A percentile compares a stretch with the other conserved stretches of the same genome.
Evolutionary conservation across 2,797 vertebrate species (phyloP).

Genomic region (Sandelia bainsii): DNA sequence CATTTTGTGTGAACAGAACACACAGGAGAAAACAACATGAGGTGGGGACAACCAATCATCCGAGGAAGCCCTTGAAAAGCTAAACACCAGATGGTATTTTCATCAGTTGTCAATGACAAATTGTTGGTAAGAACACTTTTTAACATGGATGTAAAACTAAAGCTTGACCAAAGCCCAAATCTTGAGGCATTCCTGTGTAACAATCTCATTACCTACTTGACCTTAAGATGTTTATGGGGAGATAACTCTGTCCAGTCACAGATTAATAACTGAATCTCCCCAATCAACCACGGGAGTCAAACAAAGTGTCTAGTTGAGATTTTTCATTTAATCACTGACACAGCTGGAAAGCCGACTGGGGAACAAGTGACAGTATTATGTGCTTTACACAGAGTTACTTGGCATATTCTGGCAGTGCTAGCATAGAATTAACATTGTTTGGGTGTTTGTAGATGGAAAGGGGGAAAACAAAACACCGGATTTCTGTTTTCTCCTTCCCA

Average conservation of each 20-base stretch:
- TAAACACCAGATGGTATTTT: conserved; percentile 2
- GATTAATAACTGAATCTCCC: background rate
- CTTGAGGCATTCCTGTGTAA: background rate
- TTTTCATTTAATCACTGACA: background rate
- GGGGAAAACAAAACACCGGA: background rate
- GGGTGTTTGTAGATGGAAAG: background rate
- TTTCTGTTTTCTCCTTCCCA: background rate
- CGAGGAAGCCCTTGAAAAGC: no score
- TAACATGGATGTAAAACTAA: background rate
- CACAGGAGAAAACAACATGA: background rate
- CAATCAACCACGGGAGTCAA: background rate
- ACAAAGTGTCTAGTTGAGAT: background rate
- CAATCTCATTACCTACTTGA: conserved; percentile 1
- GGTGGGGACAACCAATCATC: background rate
- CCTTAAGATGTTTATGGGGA: background rate
- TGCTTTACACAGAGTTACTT: background rate
- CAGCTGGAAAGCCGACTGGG: background rate
- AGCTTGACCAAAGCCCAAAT: background rate
- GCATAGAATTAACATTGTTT: background rate
- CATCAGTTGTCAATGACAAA: conserved; percentile 4
- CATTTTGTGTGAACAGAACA: background rate
- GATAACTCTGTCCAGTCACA: background rate
- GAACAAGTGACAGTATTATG: background rate
- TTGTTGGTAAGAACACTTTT: conserved; percentile 6
- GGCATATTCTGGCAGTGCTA: background rate